Evolutionary conservation across 2,888 invertebrate species (phyloP).

Genomic region (Patella ulyssiponensis): DNA sequence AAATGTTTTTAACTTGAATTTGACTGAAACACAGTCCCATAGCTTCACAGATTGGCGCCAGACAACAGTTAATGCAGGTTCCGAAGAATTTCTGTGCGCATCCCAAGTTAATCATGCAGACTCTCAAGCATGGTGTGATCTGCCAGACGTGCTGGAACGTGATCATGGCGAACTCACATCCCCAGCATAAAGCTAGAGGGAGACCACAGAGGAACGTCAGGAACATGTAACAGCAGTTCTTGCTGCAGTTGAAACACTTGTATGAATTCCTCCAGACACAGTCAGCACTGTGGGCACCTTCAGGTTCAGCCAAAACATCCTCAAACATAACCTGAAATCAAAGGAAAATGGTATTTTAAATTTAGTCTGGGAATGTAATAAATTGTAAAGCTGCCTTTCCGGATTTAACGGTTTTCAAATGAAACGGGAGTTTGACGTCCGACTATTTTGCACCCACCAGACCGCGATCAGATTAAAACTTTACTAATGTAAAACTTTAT

Average conservation of each 20-base stretch:
- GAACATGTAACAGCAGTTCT: constrained; percentile 80
- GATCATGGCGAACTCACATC: constrained; percentile 72
- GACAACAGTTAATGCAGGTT: constrained; percentile 73
- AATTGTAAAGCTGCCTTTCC: no score
- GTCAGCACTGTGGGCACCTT: constrained; percentile 73
- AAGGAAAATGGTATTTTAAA: constrained; percentile 24
- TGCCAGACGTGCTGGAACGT: constrained; percentile 81
- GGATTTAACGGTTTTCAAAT: no score
- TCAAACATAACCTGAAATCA: constrained; percentile 74
- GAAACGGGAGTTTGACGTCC: no score
- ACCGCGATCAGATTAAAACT: no score
- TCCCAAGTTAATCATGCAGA: constrained; percentile 76
- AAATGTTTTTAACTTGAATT: constrained; percentile 22
- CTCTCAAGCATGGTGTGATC: constrained; percentile 79
- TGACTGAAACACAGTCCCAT: constrained; percentile 48
- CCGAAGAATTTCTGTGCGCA: constrained; percentile 70
- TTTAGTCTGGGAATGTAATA: no score
- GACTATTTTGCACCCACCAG: no score
- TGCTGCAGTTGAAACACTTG: constrained; percentile 77
- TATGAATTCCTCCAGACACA: constrained; percentile 81
- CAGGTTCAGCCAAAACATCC: constrained; percentile 55
- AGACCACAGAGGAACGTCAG: constrained; percentile 80
- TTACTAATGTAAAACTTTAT: no score
- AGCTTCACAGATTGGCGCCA: constrained; percentile 79
- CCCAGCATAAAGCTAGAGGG: constrained; percentile 78